Evolutionary conservation across 1,140 invertebrate species (phyloP).

Genomic region (Vollenhovia emeryi): DNA sequence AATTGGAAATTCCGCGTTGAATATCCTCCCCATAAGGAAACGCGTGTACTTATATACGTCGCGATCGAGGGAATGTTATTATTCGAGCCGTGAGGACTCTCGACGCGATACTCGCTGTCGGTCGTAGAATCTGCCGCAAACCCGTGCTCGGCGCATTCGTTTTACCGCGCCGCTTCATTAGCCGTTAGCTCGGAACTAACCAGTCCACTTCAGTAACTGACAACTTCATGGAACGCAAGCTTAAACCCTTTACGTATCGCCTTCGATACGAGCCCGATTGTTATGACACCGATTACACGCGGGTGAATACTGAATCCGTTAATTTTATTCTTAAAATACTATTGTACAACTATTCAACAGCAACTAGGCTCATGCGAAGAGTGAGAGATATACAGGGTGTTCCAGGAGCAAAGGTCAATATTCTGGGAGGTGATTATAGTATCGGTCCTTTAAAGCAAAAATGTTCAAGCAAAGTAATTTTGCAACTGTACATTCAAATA

Average conservation of each 20-base stretch:
- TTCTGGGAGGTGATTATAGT: no score
- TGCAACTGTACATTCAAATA: no score
- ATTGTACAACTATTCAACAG: no score
- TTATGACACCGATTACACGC: neutral
- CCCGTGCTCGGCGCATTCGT: conserved; percentile 26
- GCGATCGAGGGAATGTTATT: conserved; percentile 64
- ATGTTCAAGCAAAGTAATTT: no score
- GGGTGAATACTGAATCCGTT: neutral
- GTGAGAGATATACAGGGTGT: no score
- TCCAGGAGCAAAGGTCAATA: no score
- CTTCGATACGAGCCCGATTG: neutral
- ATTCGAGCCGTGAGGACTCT: conserved; percentile 49
- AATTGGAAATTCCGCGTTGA: conserved; percentile 66
- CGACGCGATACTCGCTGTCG: conserved; percentile 13
- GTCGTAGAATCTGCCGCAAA: conserved; percentile 55
- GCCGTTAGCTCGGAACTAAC: conserved; percentile 41
- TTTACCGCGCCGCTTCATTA: conserved; percentile 63
- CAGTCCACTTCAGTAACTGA: conserved; percentile 22
- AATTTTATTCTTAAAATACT: neutral
- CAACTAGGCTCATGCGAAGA: no score
- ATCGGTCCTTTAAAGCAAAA: no score
- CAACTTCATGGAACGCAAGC: conserved; percentile 22
- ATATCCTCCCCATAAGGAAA: conserved; percentile 58
- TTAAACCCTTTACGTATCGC: conserved; percentile 2
- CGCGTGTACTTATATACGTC: conserved; percentile 7